Percentiles rank a stretch among this genome's conserved stretches.
Conservation (phyloP, 1,140 invertebrate genomes). For the Galendromus occidentalis region DNA sequence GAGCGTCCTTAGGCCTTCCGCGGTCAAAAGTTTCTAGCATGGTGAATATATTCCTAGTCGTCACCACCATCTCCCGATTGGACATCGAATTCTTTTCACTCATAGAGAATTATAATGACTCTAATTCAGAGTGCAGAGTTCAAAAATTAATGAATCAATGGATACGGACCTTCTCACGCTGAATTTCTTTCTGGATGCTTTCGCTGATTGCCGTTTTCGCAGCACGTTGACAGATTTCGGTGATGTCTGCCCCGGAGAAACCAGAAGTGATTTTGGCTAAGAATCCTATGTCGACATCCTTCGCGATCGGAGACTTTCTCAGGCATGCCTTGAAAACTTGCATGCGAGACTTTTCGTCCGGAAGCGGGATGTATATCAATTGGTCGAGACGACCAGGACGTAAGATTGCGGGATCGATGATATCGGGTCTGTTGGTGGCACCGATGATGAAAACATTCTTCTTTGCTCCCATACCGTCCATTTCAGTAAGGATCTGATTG, state of each 20-base stretch:
- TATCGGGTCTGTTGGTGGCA: conserved; percentile 84
- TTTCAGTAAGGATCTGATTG: conserved; percentile 89
- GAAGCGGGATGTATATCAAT: conserved; percentile 67
- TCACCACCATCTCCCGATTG: too few species aligned
- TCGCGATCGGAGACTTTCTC: conserved; percentile 34
- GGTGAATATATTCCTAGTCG: too few species aligned
- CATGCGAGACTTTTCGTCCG: conserved; percentile 69
- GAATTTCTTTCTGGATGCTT: conserved; percentile 87
- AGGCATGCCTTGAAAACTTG: conserved; percentile 81
- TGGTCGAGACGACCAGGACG: conserved; percentile 91
- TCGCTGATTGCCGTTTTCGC: conserved; percentile 97
- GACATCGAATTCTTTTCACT: too few species aligned
- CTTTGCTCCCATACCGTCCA: conserved; percentile 95
- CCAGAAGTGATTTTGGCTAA: conserved; percentile 75
- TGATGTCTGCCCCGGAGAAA: conserved; percentile 57
- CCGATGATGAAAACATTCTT: conserved; percentile 93
- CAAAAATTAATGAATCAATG: too few species aligned
- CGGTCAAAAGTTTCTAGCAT: too few species aligned
- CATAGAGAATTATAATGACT: too few species aligned
- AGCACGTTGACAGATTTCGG: conserved; percentile 96
- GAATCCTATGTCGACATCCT: conserved; percentile 58
- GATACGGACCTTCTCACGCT: conserved; percentile 69
- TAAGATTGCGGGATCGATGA: conserved; percentile 80
- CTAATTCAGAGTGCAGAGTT: too few species aligned
- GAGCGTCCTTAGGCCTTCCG: not conserved